Conservation (phyloP, 1,140 invertebrate genomes). For the Drosophila subpulchrella region DNA sequence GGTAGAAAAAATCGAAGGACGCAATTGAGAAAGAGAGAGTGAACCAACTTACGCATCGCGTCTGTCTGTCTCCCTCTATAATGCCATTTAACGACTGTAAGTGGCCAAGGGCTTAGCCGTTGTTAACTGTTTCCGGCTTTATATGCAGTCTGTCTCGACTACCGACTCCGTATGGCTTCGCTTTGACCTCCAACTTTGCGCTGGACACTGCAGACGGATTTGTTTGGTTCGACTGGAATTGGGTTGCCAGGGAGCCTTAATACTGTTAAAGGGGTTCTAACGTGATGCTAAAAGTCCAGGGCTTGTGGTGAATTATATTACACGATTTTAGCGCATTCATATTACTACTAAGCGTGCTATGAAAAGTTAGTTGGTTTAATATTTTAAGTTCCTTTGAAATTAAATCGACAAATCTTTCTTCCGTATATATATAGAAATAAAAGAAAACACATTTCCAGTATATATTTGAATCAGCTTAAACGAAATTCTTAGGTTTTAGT, state of each 20-base stretch:
- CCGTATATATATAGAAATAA: too few relatives aligned
- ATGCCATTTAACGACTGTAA: constrained; percentile 76
- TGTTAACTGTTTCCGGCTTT: constrained; percentile 78
- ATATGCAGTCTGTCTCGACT: constrained; percentile 39
- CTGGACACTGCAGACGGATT: background rate
- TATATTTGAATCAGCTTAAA: too few relatives aligned
- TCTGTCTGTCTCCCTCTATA: constrained; percentile 23
- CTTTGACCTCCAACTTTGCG: constrained; percentile 26
- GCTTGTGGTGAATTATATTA: background rate
- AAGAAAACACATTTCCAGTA: too few relatives aligned
- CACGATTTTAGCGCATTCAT: too few relatives aligned
- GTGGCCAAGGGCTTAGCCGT: constrained; percentile 69
- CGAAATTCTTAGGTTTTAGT: too few relatives aligned
- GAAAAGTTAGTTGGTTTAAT: too few relatives aligned
- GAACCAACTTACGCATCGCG: constrained; percentile 1
- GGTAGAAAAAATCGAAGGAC: constrained; percentile 28
- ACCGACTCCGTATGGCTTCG: constrained; percentile 54
- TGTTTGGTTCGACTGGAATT: background rate
- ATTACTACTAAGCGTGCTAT: too few relatives aligned
- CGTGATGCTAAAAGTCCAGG: background rate
- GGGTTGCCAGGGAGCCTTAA: background rate
- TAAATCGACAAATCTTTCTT: too few relatives aligned
- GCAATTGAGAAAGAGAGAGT: constrained; percentile 7
- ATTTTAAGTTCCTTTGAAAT: too few relatives aligned
- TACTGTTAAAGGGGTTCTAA: too few relatives aligned